Base-by-base conservation (phyloP, 1,140 invertebrate genomes). In the Subanguina moxae region DNA sequence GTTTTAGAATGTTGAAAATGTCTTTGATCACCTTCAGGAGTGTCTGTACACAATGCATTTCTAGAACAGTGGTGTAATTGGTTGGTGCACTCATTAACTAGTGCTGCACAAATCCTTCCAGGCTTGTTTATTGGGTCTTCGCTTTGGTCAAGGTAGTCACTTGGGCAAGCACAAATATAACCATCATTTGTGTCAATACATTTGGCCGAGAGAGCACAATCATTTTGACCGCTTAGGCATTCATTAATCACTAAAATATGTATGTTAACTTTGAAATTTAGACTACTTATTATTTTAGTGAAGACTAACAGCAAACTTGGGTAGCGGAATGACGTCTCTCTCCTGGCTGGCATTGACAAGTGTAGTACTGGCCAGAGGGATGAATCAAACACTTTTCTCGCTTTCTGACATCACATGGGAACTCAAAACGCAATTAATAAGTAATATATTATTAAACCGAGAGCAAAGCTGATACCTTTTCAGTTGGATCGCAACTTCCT, bases 31-130 rank as follows among this genome's bases (percentile, higher is more conserved):
- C 48, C 58, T 43, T 83, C 81, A 13, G 73, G 70, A 8, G 77
- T 76, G 59, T 85, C 84, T 23, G 75, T 73, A 68, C 84, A 85
- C 0, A 76, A 27, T 5, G 84, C 83, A 71, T 84, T 75, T 5
- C 73, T 72, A 57, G 81, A 73, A 66, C 83, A 84, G 28, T 82
- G 78, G 62, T 82, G 68, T 11, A 64, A 65, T 21, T 76, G 75
- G 65, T 72, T 57, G 5, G 67, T 43, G 62, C 80, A 82, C 67
- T 83, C 81, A 61, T 83, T 82, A 25, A 75, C 62, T 56, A 75
- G 67, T 27, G 70, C 76, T 15, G 76, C 64, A 69, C 80, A 82
- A n/a, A 80, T 28, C 28, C 80, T 70, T 28, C 80, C 80, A 21
- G 80, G 81, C 43, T 63, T 70, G 19, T 72, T 66, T n/a, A 78